A percentile compares a stretch with the other conserved stretches of the same genome.
Evolutionary conservation across 2,113 vertebrate genomes (phyloP).

Genomic region (Semnopithecus entellus): DNA sequence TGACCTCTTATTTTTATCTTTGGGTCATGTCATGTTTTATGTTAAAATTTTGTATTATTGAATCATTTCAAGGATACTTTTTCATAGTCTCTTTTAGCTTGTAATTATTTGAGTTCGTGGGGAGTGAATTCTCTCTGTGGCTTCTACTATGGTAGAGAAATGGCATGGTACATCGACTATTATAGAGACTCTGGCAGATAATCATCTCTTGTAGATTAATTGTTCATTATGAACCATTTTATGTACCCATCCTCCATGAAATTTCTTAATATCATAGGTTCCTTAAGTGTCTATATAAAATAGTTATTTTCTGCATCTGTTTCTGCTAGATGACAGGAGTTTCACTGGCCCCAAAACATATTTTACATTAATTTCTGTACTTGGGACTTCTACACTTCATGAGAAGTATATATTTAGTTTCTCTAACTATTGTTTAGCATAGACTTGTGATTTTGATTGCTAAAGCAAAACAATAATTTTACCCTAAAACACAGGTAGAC

Average conservation of each 20-base stretch:
- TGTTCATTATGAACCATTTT: not conserved
- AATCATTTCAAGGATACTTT: not conserved
- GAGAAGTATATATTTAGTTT: not conserved
- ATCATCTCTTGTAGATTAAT: not conserved
- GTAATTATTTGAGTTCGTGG: not conserved
- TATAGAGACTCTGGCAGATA: not conserved
- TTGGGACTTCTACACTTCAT: not conserved
- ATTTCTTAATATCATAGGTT: not conserved
- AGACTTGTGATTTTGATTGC: not conserved
- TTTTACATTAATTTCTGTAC: not conserved
- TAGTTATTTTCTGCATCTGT: not conserved
- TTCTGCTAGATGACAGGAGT: not conserved
- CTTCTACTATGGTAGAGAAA: not conserved
- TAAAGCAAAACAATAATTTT: not conserved
- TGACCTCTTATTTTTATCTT: not conserved
- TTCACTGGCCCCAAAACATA: not conserved
- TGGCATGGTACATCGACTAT: no score
- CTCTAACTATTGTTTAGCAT: not conserved
- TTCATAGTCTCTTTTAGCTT: not conserved
- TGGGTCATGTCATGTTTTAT: not conserved
- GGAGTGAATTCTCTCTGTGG: not conserved
- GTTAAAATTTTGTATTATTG: not conserved
- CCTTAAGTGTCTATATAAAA: not conserved
- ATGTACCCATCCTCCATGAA: not conserved
- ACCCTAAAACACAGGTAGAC: not conserved